Base-by-base conservation (phyloP, 2,797 vertebrate genomes). In the Mus spretus region DNA sequence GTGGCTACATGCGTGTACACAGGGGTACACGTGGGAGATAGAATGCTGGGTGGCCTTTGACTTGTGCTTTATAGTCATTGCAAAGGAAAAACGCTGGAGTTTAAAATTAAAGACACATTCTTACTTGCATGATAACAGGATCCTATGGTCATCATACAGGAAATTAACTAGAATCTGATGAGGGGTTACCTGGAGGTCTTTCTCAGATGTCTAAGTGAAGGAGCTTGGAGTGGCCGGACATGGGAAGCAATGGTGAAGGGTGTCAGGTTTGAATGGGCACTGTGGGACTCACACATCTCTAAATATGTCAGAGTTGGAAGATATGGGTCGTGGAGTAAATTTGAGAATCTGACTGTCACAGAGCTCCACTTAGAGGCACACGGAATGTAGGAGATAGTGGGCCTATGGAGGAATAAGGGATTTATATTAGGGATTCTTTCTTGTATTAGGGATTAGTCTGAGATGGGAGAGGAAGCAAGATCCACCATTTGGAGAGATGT, bases 1-100 rank as follows among this genome's bases (percentile, higher is more conserved):
- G 12, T 37, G 17, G 2, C 22, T 47, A 13, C 6, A 17, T 9
- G 6, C 10, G n/a, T 88, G 44, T 1, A 8, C 57, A 6, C 19
- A 6, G 14, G 0, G 17, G 11, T 4, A 1, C 44, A 47, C 14
- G 7, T 2, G 22, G 22, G 9, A 8, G 7, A 6, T 65, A 2
- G 24, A 57, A 10, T 3, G 3, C 1, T 10, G 2, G 0, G 26
- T 4, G 9, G 1, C n/a, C 2, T 0, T 1, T 9, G 22, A 61
- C 26, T 40, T 34, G 4, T 14, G 3, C 31, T 44, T 65, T 20
- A 61, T 22, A 17, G 0, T 28, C 40, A 53, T 26, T 10, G 6
- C 37, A 34, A 79, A 87, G n/a, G 37, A 40, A 67, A 85, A 44
- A 9, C 1, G 6, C 44, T 67, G 28, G 40, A 37, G 13, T 77